Evolutionary conservation across 2,888 invertebrate genomes (phyloP), one percentile per base, ranked within the genome.

Genomic region (Phortica magna): DNA sequence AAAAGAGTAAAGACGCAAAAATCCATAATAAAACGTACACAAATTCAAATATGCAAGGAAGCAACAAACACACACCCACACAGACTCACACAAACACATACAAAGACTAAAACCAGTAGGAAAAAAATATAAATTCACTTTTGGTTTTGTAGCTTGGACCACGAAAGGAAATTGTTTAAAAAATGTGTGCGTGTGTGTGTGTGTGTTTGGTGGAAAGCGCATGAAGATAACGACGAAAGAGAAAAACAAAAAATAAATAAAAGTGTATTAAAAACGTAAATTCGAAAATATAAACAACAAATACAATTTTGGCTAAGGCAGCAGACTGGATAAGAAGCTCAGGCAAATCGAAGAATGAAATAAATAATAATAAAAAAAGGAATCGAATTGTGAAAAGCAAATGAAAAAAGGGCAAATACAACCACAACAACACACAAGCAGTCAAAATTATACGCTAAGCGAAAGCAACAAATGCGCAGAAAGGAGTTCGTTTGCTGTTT

Each of bases 331-430:
- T 17, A 61, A 74, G 73, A 48, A 14, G 9, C 48, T 12, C 2
- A 48, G 2, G 14, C 48, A 48, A 48, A 48, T 48, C 14, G 48
- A 48, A 48, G 48, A 48, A 48, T 9, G 10, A 48, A 9, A 12
- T 14, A 14, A 48, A 12, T 14, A 9, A 48, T 48, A 12, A 48
- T 9, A 48, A 48, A 48, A 48, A 48, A 48, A 9, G 31, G 31
- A 31, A 31, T 31, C 31, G 31, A 79, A 82, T 79, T 79, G 81
- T 65, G 87, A 76, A 81, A 82, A 87, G 81, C 78, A 87, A 85
- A 87, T 88, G 83, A 84, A 85, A 76, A 48, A 41, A 22, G 65
- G 65, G n/a, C n/a, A n/a, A n/a, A 67, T 61, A 76, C 61, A 61
- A 73, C 22, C 42, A 43, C 19, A 76, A 75, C 74, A 76, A 61